Evolutionary conservation across 2,797 vertebrate genomes (phyloP).

Genomic region (Kryptolebias ocellatus): DNA sequence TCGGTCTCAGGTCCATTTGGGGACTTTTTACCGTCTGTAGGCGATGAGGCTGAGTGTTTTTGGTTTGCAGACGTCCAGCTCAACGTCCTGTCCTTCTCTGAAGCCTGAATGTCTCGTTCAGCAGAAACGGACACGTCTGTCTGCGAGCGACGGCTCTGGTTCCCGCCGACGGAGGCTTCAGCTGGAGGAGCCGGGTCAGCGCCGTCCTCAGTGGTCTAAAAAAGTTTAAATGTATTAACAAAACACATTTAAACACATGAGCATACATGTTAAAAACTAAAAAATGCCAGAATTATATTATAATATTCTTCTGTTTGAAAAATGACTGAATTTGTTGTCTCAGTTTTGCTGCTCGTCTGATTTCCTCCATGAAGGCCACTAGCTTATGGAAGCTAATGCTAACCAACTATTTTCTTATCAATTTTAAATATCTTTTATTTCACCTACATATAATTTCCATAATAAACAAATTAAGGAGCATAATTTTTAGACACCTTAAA

Average conservation of each 20-base stretch:
- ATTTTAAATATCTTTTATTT: too few relatives aligned
- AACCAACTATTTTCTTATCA: too few relatives aligned
- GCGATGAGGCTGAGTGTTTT: background rate
- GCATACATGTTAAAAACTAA: too few relatives aligned
- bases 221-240: background rate
- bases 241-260: background rate
- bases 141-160: background rate
- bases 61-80: conserved; percentile 3
- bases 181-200: background rate
- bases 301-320: background rate
- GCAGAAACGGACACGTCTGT: background rate
- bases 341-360: too few relatives aligned
- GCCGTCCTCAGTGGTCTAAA: conserved; percentile 21
- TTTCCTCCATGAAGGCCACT: too few relatives aligned
- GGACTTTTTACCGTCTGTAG: conserved; percentile 3
- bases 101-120: background rate
- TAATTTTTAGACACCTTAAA: too few relatives aligned
- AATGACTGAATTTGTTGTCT: too few relatives aligned
- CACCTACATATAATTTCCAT: too few relatives aligned
- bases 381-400: too few relatives aligned
- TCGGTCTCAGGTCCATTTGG: background rate
- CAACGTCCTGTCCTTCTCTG: background rate
- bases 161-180: background rate
- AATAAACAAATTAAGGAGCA: too few relatives aligned
- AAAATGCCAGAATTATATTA: background rate